Conservation (phyloP, 2,888 invertebrate species). For the Dryobotodes eremita region DNA sequence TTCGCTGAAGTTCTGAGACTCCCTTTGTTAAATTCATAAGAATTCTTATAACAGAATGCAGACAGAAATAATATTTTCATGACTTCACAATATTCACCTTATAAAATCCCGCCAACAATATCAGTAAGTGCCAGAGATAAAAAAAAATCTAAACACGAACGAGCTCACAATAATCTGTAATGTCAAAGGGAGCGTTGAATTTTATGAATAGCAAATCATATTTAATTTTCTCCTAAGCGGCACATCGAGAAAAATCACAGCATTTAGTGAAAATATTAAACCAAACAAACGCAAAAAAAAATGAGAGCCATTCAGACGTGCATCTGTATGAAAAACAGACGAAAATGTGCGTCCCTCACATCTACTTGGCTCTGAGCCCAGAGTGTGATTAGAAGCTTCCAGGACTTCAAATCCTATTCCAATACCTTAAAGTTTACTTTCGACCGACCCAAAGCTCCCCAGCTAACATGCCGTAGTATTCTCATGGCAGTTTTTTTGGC, state of each 20-base stretch:
- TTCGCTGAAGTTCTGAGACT: not conserved
- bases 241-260: slow-evolving; percentile 23
- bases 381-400: slow-evolving; percentile 30
- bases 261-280: slow-evolving; percentile 43
- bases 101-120: not conserved
- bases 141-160: slow-evolving; percentile 14
- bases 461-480: slow-evolving; percentile 52
- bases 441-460: slow-evolving; percentile 7
- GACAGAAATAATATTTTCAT: not conserved
- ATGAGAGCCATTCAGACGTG: slow-evolving; percentile 76
- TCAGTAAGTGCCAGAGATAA: not conserved
- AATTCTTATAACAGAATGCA: not conserved
- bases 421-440: slow-evolving; percentile 48
- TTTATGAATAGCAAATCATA: slow-evolving; percentile 40
- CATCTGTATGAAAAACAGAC: slow-evolving; percentile 79
- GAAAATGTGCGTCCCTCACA: slow-evolving; percentile 80
- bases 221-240: slow-evolving; percentile 31
- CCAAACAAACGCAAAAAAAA: slow-evolving; percentile 57
- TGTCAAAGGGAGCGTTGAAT: slow-evolving; percentile 8
- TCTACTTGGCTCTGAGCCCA: slow-evolving; percentile 80
- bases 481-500: slow-evolving; percentile 60
- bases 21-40: not conserved
- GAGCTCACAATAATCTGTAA: slow-evolving; percentile 12
- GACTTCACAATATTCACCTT: not conserved
- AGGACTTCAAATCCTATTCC: slow-evolving; percentile 42